These are phyloP conservation scores for Corapipo altera DNA, from an alignment of 2,113 vertebrate species.

Conservation along the genomic window DNA sequence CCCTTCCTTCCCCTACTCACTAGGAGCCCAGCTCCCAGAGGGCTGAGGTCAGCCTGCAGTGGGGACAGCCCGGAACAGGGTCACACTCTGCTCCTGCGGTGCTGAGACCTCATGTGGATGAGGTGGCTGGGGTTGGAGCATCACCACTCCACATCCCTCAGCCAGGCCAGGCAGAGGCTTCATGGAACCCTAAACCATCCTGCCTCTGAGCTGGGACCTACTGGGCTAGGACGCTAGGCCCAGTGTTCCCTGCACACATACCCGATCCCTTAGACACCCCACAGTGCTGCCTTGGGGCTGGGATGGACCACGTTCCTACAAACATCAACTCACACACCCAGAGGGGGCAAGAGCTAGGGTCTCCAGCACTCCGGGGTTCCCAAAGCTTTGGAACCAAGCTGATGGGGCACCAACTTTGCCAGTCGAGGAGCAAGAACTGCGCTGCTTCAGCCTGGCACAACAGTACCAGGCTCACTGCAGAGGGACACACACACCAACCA, in stretches of 20 bases:
- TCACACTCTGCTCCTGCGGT: rapidly evolving
- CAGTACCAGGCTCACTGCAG: neutral
- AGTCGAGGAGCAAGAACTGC: neutral
- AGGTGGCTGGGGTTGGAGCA: neutral
- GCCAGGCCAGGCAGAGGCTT: neutral
- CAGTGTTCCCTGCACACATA: neutral
- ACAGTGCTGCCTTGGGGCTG: rapidly evolving
- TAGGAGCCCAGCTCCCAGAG: neutral
- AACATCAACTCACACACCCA: neutral
- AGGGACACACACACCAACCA: neutral
- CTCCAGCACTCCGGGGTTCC: neutral
- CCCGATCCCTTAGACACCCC: neutral
- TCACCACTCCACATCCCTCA: neutral
- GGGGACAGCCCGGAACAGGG: rapidly evolving
- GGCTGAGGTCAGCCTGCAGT: neutral
- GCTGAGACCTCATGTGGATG: neutral
- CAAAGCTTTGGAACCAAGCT: neutral
- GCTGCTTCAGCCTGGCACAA: rapidly evolving
- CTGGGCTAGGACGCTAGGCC: neutral
- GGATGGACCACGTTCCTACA: neutral
- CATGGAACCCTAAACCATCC: neutral
- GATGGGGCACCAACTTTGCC: neutral
- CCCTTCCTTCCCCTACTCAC: neutral
- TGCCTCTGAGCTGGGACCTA: neutral
- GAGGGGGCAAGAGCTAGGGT: neutral